A percentile compares a stretch with the other conserved stretches of the same genome.
Conservation (phyloP, 2,888 invertebrate species). For the Ophraella communa region DNA sequence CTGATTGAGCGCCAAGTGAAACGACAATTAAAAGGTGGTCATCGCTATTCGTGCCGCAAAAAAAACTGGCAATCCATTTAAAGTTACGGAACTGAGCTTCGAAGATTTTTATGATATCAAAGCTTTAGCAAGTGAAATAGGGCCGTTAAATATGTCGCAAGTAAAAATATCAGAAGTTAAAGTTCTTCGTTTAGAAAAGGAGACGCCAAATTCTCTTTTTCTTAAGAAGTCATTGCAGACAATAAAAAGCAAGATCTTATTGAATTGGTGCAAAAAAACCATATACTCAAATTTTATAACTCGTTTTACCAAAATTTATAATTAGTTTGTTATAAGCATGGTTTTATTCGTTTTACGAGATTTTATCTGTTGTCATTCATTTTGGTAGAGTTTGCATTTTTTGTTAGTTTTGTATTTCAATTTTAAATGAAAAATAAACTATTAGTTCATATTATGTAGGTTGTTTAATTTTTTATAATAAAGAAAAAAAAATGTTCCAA, state of each 20-base stretch:
- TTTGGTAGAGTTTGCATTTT: neutral
- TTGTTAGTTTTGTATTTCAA: too few relatives aligned
- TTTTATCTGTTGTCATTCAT: neutral
- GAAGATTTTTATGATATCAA: slow-evolving; percentile 25
- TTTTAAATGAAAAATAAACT: neutral
- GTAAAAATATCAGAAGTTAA: slow-evolving; percentile 10
- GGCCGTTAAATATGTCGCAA: slow-evolving; percentile 18
- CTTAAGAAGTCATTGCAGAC: neutral
- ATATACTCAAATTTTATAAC: neutral
- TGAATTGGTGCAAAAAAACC: neutral
- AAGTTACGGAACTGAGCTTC: slow-evolving; percentile 17
- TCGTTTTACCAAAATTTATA: neutral
- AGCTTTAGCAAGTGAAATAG: slow-evolving; percentile 14
- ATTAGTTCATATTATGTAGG: neutral
- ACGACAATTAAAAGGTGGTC: too few relatives aligned
- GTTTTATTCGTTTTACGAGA: neutral
- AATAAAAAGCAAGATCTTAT: neutral
- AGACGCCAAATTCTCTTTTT: slow-evolving; percentile 15
- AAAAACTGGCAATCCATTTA: slow-evolving; percentile 19
- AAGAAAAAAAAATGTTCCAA: neutral
- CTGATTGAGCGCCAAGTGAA: neutral
- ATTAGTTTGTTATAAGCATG: neutral
- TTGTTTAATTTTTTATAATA: neutral
- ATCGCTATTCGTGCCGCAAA: slow-evolving; percentile 11
- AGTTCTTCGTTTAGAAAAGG: neutral